phyloP scores from a whole-genome alignment of 1,140 invertebrate genomes.

The Rhopalosiphum padi region DNA sequence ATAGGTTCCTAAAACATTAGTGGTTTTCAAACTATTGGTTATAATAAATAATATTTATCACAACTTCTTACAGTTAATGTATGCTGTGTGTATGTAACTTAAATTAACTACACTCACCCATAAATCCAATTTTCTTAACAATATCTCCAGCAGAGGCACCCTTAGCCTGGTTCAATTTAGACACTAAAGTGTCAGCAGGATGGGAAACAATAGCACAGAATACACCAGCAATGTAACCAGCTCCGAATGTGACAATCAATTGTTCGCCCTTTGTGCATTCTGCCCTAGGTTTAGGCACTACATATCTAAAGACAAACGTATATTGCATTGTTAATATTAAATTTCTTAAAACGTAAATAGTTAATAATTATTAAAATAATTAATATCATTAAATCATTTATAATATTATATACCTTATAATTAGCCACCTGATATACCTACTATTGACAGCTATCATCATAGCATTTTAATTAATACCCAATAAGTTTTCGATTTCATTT shows the following conservation, averaged over 20 bases:
- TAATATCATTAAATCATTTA: not conserved
- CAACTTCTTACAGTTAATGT: not conserved
- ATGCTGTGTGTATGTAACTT: not conserved
- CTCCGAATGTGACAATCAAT: conserved; percentile 93
- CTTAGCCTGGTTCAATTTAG: conserved; percentile 96
- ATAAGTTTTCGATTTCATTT: not conserved
- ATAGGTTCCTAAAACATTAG: not conserved
- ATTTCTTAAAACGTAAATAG: not conserved
- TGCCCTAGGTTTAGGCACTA: conserved; percentile 93
- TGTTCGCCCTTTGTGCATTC: conserved; percentile 95
- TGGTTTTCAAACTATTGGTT: not conserved
- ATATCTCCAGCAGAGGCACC: conserved; percentile 79
- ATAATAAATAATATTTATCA: not conserved
- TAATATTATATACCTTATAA: not conserved
- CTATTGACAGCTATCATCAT: not conserved
- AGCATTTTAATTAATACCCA: not conserved
- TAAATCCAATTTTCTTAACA: conserved; percentile 74
- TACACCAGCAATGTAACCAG: conserved; percentile 99
- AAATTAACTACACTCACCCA: conserved; percentile 64
- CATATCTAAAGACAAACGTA: conserved; percentile 66
- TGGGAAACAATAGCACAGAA: conserved; percentile 99
- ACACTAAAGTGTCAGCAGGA: conserved; percentile 98
- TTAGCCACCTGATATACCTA: not conserved
- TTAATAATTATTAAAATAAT: not conserved
- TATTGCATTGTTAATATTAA: not conserved